phyloP scores from a whole-genome alignment of 2,888 invertebrate genomes.

The Hydropsyche betteni region DNA sequence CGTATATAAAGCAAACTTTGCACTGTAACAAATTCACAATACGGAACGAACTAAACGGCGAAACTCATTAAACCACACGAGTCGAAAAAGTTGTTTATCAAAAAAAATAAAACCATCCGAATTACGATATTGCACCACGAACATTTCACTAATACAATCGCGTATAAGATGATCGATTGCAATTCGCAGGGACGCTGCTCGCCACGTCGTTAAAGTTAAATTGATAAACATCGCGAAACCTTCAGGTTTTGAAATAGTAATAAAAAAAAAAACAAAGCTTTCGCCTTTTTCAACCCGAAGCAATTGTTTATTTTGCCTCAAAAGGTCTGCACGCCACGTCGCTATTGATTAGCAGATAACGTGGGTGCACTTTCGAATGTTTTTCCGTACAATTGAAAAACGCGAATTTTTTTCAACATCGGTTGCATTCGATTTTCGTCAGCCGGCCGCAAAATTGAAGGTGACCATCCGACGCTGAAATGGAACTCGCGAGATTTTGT shows the following conservation, averaged over 20 bases:
- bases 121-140: too few relatives aligned
- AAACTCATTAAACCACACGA: too few relatives aligned
- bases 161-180: slow-evolving; percentile 19
- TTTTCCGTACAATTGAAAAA: slow-evolving; percentile 11
- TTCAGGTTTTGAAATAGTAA: slow-evolving; percentile 6
- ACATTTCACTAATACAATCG: background rate
- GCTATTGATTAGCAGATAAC: slow-evolving; percentile 40
- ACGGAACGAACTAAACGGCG: background rate
- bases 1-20: slow-evolving; percentile 23
- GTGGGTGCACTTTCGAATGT: slow-evolving; percentile 21
- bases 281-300: slow-evolving; percentile 11
- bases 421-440: too few relatives aligned
- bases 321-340: slow-evolving; percentile 35
- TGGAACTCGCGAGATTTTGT: slow-evolving; percentile 33
- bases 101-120: too few relatives aligned
- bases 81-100: too few relatives aligned
- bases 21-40: background rate
- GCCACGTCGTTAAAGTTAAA: slow-evolving; percentile 13
- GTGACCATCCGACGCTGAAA: too few relatives aligned
- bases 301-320: slow-evolving; percentile 35
- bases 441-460: background rate
- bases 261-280: slow-evolving; percentile 11
- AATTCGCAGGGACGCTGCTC: background rate
- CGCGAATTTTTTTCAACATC: too few relatives aligned
- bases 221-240: slow-evolving; percentile 15